phyloP scores from a whole-genome alignment of 2,113 vertebrate species.

The Origma solitaria region DNA sequence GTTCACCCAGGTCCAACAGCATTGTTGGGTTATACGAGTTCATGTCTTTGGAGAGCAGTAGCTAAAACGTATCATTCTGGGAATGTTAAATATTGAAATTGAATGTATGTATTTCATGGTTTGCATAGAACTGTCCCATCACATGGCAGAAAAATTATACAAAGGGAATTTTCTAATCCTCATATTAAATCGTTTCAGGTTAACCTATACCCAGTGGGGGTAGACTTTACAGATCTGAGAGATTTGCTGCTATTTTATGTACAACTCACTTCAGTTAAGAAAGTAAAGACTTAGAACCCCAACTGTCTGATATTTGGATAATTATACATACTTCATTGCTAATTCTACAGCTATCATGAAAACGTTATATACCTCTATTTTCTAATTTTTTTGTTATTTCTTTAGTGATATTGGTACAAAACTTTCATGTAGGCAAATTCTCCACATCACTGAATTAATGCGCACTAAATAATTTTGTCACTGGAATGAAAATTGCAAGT shows the following conservation, averaged over 20 bases:
- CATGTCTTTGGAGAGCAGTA: neutral
- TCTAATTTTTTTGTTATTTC: neutral
- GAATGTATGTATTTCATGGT: neutral
- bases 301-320: neutral
- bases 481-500: neutral
- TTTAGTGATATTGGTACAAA: neutral
- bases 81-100: neutral
- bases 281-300: neutral
- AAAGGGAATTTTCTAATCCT: neutral
- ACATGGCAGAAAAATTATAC: neutral
- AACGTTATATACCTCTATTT: accelerated
- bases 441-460: neutral
- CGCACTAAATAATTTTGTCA: neutral
- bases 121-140: neutral
- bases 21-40: neutral
- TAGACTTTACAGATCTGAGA: neutral
- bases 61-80: neutral
- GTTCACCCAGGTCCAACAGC: neutral
- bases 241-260: neutral
- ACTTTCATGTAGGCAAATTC: neutral
- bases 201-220: neutral
- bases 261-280: neutral
- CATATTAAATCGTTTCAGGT: neutral
- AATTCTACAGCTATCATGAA: neutral
- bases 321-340: neutral